Base-by-base conservation (phyloP, 92 coral and sea anemone genomes). In the Parazoanthus atlanticus region DNA sequence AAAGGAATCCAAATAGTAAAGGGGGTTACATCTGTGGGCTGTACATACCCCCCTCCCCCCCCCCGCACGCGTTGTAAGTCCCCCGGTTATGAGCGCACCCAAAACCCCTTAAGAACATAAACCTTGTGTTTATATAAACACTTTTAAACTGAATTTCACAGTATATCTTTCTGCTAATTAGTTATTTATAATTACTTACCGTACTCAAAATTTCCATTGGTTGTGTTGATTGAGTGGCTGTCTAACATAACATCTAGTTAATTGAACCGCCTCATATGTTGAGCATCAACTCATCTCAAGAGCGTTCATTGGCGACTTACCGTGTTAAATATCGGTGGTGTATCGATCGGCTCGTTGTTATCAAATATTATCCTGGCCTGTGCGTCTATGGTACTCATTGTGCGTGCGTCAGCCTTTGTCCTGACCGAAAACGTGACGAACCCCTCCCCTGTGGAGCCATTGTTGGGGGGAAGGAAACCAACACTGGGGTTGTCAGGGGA, bases 311-410 rank as follows among this genome's bases (percentile, higher is more conserved):
- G 56, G 9, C 23, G 41, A 69, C 91, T 78, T 84, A 94, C 97
- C 95, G 97, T 94, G 80, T 94, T 94, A 82, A 91, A 94, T 82
- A 94, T 94, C 0, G 97, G 95, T 19, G 97, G 97, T 13, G 97
- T 94, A 13, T 94, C 95, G 58, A 94, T 94, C 5, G 97, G 94
- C 65, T 93, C 95, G 86, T 94, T 94, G 52, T 86, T 80, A 83
- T 94, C 97, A 73, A 94, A 94, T 78, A 90, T 89, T 40, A 94
- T 94, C 77, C 93, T 91, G 56, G 97, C 97, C 40, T 91, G 85
- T 1, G 97, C 97, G 74, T 93, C 95, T 40, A 94, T 94, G 26
- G 95, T 91, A 34, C 95, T 56, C 54, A 93, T 76, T 41, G 92
- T 70, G 72, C 79, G 90, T 43, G 74, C 86, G 82, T 91, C 90